Evolutionary conservation across 2,113 vertebrate genomes (phyloP).

Genomic region (Loxodonta africana): DNA sequence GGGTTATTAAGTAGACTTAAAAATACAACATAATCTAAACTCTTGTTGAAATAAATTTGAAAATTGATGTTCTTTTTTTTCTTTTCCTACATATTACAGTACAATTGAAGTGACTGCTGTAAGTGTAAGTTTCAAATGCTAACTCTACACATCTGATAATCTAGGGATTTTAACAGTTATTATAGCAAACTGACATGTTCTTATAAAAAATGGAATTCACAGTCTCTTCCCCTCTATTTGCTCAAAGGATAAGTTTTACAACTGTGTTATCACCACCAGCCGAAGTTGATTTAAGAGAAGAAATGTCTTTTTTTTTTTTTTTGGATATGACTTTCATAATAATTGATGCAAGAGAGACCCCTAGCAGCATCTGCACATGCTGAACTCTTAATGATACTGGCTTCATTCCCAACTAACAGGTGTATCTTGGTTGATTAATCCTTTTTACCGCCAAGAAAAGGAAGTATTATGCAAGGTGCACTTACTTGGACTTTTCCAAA

Average conservation of each 20-base stretch:
- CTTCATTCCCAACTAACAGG: conserved; percentile 46
- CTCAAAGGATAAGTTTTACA: conserved; percentile 57
- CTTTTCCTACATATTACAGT: not conserved
- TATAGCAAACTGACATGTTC: not conserved
- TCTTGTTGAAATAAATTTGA: not conserved
- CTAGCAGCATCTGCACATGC: conserved; percentile 49
- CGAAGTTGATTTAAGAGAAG: conserved; percentile 62
- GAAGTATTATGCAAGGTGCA: not conserved
- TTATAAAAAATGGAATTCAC: not conserved
- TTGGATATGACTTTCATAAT: conserved; percentile 16
- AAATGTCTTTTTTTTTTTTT: not conserved
- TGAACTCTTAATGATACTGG: conserved; percentile 22
- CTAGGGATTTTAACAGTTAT: conserved; percentile 35
- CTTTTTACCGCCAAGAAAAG: conserved; percentile 20
- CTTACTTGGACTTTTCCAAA: conserved; percentile 12
- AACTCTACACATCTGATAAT: not conserved
- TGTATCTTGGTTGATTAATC: not conserved
- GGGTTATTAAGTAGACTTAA: not conserved
- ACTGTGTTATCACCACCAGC: not conserved
- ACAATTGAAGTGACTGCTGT: not conserved
- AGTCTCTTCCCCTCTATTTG: not conserved
- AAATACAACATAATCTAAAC: not conserved
- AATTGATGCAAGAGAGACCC: conserved; percentile 69
- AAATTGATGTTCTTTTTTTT: not conserved
- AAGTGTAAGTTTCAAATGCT: conserved; percentile 25